Conservation (phyloP, 2,797 vertebrate genomes). For the Pseudochirops cupreus region DNA sequence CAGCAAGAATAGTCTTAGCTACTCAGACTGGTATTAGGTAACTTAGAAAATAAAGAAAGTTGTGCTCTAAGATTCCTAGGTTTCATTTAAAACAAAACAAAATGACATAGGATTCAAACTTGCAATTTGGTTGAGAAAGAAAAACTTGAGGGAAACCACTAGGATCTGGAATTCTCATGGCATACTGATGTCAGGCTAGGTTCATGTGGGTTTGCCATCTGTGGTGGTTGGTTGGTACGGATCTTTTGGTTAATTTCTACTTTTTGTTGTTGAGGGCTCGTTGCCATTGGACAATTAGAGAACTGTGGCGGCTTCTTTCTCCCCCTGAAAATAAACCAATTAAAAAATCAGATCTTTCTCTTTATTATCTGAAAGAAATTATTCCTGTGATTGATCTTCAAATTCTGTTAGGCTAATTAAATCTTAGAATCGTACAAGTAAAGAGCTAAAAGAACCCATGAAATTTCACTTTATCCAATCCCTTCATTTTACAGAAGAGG, state of each 20-base stretch:
- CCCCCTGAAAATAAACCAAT: neutral
- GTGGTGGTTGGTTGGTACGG: conserved; percentile 3
- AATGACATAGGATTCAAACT: neutral
- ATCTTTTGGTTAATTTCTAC: neutral
- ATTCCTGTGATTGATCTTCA: neutral
- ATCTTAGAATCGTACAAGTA: neutral
- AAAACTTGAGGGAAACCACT: neutral
- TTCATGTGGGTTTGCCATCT: neutral
- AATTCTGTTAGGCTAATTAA: conserved; percentile 17
- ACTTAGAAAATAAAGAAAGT: neutral
- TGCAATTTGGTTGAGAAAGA: neutral
- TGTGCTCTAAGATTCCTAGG: neutral
- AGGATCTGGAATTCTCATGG: neutral
- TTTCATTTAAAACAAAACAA: neutral
- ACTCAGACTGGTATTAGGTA: neutral
- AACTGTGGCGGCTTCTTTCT: neutral
- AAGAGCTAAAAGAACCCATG: neutral
- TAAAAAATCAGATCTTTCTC: neutral
- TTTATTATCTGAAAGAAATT: conserved; percentile 29
- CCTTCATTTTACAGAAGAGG: neutral
- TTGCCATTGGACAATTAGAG: neutral
- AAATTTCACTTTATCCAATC: neutral
- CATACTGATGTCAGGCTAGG: neutral
- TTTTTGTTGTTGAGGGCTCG: neutral
- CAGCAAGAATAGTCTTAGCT: neutral